Conservation (phyloP, 2,113 vertebrate genomes). For the Xenus cinereus region DNA sequence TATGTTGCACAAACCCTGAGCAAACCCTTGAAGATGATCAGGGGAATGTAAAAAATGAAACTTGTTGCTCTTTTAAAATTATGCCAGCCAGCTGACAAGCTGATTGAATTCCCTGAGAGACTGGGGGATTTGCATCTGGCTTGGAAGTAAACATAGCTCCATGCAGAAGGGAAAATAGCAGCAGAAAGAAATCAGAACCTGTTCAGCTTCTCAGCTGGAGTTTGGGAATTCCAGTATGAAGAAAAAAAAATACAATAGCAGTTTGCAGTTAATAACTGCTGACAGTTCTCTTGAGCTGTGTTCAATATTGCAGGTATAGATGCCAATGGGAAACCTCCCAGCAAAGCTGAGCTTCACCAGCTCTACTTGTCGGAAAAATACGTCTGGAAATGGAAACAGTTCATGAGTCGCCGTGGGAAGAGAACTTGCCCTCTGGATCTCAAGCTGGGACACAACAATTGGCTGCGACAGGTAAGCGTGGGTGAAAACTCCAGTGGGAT, state of each 20-base stretch:
- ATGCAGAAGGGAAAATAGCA: neutral
- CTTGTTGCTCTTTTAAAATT: neutral
- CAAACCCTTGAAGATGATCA: neutral
- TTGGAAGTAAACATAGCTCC: neutral
- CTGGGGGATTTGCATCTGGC: neutral
- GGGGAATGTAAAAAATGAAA: neutral
- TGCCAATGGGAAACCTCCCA: constrained; percentile 82
- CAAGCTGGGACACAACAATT: constrained; percentile 97
- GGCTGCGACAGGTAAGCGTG: constrained; percentile 87
- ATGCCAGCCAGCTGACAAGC: neutral
- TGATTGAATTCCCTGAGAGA: neutral
- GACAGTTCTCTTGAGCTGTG: neutral
- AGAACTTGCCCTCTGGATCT: constrained; percentile 86
- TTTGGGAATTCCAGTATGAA: neutral
- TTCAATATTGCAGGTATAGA: constrained; percentile 73
- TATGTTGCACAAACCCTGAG: neutral
- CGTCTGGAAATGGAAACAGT: constrained; percentile 97
- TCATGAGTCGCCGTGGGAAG: constrained; percentile 84
- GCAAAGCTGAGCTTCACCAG: constrained; percentile 86
- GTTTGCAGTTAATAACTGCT: neutral
- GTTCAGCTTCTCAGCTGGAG: neutral
- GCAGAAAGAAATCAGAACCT: neutral
- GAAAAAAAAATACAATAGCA: neutral
- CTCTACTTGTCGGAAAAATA: constrained; percentile 96
- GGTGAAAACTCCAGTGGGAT: neutral